Evolutionary conservation across 2,888 invertebrate species (phyloP).

Genomic region (Agrochola macilenta): DNA sequence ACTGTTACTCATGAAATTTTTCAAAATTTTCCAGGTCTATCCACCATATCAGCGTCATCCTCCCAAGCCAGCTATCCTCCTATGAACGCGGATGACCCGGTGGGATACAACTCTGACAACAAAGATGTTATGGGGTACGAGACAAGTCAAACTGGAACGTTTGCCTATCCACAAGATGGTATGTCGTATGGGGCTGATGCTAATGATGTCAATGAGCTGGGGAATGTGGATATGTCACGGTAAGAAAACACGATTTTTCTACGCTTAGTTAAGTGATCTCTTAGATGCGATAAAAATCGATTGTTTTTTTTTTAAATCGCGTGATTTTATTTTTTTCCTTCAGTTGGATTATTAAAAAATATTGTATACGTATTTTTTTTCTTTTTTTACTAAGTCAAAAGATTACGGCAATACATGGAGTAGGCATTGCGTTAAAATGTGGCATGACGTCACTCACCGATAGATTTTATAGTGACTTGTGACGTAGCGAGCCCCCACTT

Average conservation of each 20-base stretch:
- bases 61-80: conserved; percentile 88
- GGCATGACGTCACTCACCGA: no score
- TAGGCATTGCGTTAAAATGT: no score
- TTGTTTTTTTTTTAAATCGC: no score
- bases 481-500: no score
- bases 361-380: no score
- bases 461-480: no score
- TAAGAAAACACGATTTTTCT: conserved; percentile 58
- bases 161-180: conserved; percentile 85
- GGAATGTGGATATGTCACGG: conserved; percentile 88
- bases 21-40: conserved; percentile 86
- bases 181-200: conserved; percentile 74
- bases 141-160: conserved; percentile 83
- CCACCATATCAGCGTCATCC: conserved; percentile 88
- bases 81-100: conserved; percentile 93
- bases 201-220: conserved; percentile 84
- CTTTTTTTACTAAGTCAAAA: no score
- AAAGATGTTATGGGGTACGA: conserved; percentile 92
- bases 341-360: no score
- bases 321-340: no score
- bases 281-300: no score
- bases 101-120: conserved; percentile 81
- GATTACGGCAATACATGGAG: no score
- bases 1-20: neutral
- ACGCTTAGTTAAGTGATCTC: no score